Base-by-base conservation (phyloP, 64 coral and sea anemone genomes). In the Montipora capricornis region DNA sequence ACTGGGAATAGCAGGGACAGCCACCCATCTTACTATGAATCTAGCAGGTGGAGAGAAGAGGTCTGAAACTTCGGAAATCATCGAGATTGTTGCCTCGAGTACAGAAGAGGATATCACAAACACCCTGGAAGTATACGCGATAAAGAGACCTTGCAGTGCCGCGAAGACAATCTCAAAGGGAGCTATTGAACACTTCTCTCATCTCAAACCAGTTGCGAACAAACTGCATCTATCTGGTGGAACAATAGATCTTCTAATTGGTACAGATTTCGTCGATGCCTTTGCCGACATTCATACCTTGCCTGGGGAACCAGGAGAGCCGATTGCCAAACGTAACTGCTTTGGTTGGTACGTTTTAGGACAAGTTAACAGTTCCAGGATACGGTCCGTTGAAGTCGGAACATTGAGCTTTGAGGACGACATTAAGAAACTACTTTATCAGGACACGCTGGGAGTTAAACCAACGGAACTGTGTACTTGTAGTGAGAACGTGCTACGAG, bases 11-110 rank as follows among this genome's bases (percentile, higher is more conserved):
- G 80, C 64, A 7, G 75, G 83, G 46, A 44, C 83, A 20, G 48
- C 87, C 79, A 88, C 75, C 16, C 60, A 93, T 52, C 75, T 87
- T 4, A 87, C 83, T 1, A 93, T 93, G 91, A 93, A 88, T 62
- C 37, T 93, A 19, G 91, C 91, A 20, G 84, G 92, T 44, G 92
- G 92, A 64, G 60, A 79, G 44, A 71, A 84, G 68, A 81, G 70
- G 20, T 88, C 82, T 51, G 92, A 93, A 46, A 24, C 68, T 20
- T 93, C 76, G 74, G 44, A 88, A 9, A 9, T 88, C 19, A 12
- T 93, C 29, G 53, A 88, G 5, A 93, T 93, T 46, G 88, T 46
- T 77, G 67, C 67, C 22, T 66, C 75, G 14, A 37, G 47, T 46
- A 47, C 24, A 12, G 82, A 93, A 22, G 20, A 87, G 17, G 75